Base-by-base conservation (phyloP, 2,113 vertebrate genomes). In the Lophura nycthemera region DNA sequence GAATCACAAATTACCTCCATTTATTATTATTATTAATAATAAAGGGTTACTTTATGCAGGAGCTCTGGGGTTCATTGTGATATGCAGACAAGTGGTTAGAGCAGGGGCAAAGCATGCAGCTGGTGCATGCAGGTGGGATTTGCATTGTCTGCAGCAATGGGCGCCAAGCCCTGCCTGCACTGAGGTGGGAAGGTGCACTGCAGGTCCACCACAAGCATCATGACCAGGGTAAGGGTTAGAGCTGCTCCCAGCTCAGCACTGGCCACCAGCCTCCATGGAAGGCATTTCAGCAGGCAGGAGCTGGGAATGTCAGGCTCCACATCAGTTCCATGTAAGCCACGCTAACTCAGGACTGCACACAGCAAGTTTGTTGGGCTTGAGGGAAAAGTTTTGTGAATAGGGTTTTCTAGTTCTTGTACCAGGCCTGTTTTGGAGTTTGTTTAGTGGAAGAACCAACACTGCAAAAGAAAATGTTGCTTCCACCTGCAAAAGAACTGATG, bases 1-100 rank as follows among this genome's bases (percentile, higher is more conserved):
- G 88, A 94, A 93, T 79, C 92, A 95, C 94, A 90, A 90, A 94
- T 95, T 92, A 91, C 71, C 86, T 85, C 72, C 25, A 6, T 42
- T 95, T 89, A 78, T 75, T 93, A 79, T 80, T 66, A 72, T 19
- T 91, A 65, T 1, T 93, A 75, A 86, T 94, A 87, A 67, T 48
- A 83, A 67, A 83, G 70, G 11, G 61, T 79, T 92, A 67, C 71
- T 94, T 38, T 57, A 42, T 12, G 71, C 70, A 34, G 87, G 29
- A 60, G 91, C 93, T 48, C 71, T 56, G 91, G 76, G 85, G 90
- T 54, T 91, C 93, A 59, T 71, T 86, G 92, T 84, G 95, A 91
- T 87, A 34, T 0, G 27, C 73, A 71, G 81, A 61, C 38, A 38
- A 60, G 92, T 5, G 11, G 64, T 32, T 65, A 34, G 70, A 87